Conservation (phyloP, 1,140 invertebrate genomes). For the Drosophila willistoni region DNA sequence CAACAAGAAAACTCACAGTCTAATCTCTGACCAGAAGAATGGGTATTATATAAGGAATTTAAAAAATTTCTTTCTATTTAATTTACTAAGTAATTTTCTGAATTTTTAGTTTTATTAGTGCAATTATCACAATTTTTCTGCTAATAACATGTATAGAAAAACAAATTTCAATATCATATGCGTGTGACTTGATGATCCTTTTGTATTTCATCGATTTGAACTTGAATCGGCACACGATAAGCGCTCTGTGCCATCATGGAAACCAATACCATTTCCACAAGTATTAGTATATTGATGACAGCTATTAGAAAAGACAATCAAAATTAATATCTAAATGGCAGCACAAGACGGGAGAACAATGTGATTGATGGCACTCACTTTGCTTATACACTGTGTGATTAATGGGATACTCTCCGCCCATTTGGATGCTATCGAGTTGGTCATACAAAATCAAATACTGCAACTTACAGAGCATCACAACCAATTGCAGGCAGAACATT, state of each 20-base stretch:
- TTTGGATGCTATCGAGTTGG: slow-evolving; percentile 59
- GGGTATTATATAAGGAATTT: not conserved
- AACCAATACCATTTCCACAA: slow-evolving; percentile 78
- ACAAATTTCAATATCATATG: slow-evolving; percentile 15
- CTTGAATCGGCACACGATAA: slow-evolving; percentile 67
- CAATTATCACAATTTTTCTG: slow-evolving; percentile 74
- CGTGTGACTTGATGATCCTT: slow-evolving; percentile 33
- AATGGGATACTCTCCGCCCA: slow-evolving; percentile 77
- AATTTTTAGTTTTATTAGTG: slow-evolving; percentile 55
- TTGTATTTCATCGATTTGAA: slow-evolving; percentile 63
- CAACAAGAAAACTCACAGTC: slow-evolving; percentile 48
- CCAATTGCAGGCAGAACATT: slow-evolving; percentile 76
- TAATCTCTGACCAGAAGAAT: not conserved
- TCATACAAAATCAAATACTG: slow-evolving; percentile 73
- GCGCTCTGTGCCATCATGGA: slow-evolving; percentile 75
- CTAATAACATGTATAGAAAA: slow-evolving; percentile 23
- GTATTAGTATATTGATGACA: slow-evolving; percentile 73
- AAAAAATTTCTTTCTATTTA: not conserved
- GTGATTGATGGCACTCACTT: slow-evolving; percentile 51
- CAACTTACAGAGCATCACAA: slow-evolving; percentile 74
- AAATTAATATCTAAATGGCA: no score
- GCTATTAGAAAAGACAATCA: slow-evolving; percentile 41
- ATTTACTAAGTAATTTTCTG: slow-evolving; percentile 22
- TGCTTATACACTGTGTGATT: slow-evolving; percentile 79
- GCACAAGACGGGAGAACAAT: no score